Conservation (phyloP, 2,113 vertebrate genomes). For the Tringa solitaria region DNA sequence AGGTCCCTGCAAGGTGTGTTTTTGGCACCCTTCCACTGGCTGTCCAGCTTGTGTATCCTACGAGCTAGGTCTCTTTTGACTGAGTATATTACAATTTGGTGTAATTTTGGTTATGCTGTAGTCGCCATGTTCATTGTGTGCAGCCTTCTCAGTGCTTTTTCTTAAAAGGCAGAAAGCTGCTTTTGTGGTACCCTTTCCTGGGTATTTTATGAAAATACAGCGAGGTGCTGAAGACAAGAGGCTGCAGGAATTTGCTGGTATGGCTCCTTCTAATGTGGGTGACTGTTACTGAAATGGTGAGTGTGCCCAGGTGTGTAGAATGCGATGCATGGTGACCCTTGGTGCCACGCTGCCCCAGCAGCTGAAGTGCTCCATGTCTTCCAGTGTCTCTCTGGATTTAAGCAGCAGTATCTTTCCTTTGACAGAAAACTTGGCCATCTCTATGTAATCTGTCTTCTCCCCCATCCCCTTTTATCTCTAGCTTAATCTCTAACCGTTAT, state of each 20-base stretch:
- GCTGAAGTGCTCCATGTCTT: neutral
- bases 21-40: neutral
- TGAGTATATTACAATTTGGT: fast-evolving
- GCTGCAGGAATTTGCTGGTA: neutral
- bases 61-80: neutral
- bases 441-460: neutral
- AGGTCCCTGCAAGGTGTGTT: neutral
- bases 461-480: fast-evolving
- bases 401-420: neutral
- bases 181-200: neutral
- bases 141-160: neutral
- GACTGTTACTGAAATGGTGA: neutral
- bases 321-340: neutral
- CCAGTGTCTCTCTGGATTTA: neutral
- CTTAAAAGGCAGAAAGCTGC: neutral
- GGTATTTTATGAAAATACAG: neutral
- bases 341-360: neutral
- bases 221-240: neutral
- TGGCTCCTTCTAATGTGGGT: neutral
- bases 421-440: neutral
- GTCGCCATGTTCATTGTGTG: neutral
- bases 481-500: neutral
- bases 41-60: neutral
- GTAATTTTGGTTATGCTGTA: neutral
- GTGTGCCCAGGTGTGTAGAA: neutral